Evolutionary conservation across 2,113 vertebrate species (phyloP).

Genomic region (Illadopsis cleaveri): DNA sequence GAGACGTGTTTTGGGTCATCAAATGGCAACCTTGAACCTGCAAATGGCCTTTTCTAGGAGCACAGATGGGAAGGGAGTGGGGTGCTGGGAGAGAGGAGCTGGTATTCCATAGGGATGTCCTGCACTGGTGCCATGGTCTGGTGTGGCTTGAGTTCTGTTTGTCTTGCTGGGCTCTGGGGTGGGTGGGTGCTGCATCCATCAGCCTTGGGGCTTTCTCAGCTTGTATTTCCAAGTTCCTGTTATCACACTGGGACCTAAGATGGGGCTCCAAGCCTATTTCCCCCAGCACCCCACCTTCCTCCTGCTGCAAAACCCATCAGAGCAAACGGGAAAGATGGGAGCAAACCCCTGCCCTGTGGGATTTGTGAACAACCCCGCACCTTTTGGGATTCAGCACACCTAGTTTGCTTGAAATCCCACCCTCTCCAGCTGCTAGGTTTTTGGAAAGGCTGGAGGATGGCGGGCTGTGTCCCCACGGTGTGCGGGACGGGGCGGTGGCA

Average conservation of each 20-base stretch:
- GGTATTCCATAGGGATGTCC: accelerated
- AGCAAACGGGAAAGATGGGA: accelerated
- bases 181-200: not conserved
- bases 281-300: not conserved
- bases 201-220: not conserved
- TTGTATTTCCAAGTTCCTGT: not conserved
- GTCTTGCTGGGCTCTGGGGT: not conserved
- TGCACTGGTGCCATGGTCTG: accelerated
- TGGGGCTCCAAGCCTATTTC: not conserved
- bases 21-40: not conserved
- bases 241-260: accelerated
- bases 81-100: accelerated
- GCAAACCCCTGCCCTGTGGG: not conserved
- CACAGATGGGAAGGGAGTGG: not conserved
- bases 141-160: not conserved
- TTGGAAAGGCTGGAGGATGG: not conserved
- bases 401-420: not conserved
- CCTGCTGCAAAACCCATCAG: not conserved
- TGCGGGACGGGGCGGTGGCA: accelerated
- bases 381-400: not conserved
- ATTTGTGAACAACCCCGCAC: not conserved
- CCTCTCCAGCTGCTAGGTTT: not conserved
- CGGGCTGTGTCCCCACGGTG: not conserved
- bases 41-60: not conserved
- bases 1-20: accelerated